Evolutionary conservation across 2,888 invertebrate genomes (phyloP).

Genomic region (Apeira syringaria): DNA sequence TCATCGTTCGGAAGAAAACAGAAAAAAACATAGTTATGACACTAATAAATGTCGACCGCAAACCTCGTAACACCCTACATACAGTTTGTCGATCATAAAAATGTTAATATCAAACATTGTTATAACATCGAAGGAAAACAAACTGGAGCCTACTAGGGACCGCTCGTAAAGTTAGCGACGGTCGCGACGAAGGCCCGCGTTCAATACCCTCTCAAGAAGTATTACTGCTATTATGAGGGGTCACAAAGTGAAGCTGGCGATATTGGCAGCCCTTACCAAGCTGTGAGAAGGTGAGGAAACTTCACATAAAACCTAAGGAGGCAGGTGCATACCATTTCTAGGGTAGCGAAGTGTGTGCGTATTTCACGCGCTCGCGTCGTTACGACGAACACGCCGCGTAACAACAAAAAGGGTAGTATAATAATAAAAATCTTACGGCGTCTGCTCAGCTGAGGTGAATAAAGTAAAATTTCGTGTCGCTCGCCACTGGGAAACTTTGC

Average conservation of each 20-base stretch:
- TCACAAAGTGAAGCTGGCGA: slow-evolving; percentile 79
- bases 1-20: slow-evolving; percentile 23
- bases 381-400: slow-evolving; percentile 44
- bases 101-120: slow-evolving; percentile 55
- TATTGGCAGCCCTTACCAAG: slow-evolving; percentile 77
- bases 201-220: slow-evolving; percentile 80
- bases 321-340: slow-evolving; percentile 82
- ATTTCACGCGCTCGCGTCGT: slow-evolving; percentile 76
- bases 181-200: slow-evolving; percentile 54
- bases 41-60: slow-evolving; percentile 35
- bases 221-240: slow-evolving; percentile 80
- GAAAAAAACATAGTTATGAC: slow-evolving; percentile 28
- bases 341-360: slow-evolving; percentile 75
- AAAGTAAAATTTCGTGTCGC: slow-evolving; percentile 52
- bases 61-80: slow-evolving; percentile 33
- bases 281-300: slow-evolving; percentile 79
- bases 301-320: slow-evolving; percentile 82
- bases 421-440: slow-evolving; percentile 76
- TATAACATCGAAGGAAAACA: slow-evolving; percentile 57
- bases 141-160: slow-evolving; percentile 39
- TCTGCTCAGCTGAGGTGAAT: slow-evolving; percentile 52
- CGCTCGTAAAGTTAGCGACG: slow-evolving; percentile 68
- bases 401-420: slow-evolving; percentile 69
- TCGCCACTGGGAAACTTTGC: slow-evolving; percentile 34
- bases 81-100: slow-evolving; percentile 53